phyloP scores from a whole-genome alignment of 2,888 invertebrate genomes.

The Thereva unica region DNA sequence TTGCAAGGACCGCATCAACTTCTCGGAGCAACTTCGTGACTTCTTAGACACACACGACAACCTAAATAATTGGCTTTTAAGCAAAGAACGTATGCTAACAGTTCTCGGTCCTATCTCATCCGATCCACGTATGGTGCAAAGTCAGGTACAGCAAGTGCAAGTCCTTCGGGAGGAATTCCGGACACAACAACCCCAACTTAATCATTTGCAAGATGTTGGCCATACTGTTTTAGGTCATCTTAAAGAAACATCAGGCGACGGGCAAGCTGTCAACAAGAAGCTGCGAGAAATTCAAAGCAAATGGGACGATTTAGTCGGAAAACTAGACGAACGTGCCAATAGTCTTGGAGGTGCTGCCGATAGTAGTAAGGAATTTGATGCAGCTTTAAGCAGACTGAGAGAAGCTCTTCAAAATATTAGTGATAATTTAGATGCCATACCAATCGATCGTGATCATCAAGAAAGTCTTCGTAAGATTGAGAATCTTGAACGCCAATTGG shows the following conservation, averaged over 20 bases:
- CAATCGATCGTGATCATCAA: slow-evolving; percentile 80
- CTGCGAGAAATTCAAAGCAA: slow-evolving; percentile 71
- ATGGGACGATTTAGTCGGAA: slow-evolving; percentile 81
- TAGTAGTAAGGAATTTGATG: slow-evolving; percentile 91
- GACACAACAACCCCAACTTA: slow-evolving; percentile 86
- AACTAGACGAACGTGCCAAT: slow-evolving; percentile 85
- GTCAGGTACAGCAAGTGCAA: slow-evolving; percentile 93
- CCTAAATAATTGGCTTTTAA: slow-evolving; percentile 82
- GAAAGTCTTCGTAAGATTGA: slow-evolving; percentile 86
- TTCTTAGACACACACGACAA: slow-evolving; percentile 89
- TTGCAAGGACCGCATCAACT: slow-evolving; percentile 69
- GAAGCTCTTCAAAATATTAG: slow-evolving; percentile 87
- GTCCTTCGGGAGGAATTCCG: slow-evolving; percentile 94
- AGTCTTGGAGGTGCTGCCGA: slow-evolving; percentile 90
- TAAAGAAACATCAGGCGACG: slow-evolving; percentile 64
- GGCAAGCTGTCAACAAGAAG: slow-evolving; percentile 70
- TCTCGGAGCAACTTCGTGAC: slow-evolving; percentile 81
- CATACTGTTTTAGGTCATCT: slow-evolving; percentile 70
- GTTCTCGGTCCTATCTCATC: slow-evolving; percentile 95
- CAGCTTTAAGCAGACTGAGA: slow-evolving; percentile 77
- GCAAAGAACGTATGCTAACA: slow-evolving; percentile 94
- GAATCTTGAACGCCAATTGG: slow-evolving; percentile 83
- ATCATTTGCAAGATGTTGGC: slow-evolving; percentile 81
- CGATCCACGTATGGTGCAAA: slow-evolving; percentile 93
- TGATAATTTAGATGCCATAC: slow-evolving; percentile 83